phyloP scores from a whole-genome alignment of 1,140 invertebrate genomes.

The Drosophila willistoni region DNA sequence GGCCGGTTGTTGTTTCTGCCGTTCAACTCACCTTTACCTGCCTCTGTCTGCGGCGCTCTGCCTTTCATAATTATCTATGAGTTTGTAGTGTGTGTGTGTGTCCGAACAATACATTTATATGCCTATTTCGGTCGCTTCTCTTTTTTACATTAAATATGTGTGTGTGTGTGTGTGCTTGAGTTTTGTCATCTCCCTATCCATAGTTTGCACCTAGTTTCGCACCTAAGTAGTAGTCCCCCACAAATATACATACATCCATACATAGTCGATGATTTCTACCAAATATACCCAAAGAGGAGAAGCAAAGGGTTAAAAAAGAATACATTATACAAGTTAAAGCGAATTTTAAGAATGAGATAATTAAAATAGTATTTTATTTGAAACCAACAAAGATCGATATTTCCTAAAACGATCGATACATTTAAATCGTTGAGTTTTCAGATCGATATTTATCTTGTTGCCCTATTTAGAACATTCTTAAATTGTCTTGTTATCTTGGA shows the following conservation, averaged over 20 bases:
- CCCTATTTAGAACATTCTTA: too few relatives aligned
- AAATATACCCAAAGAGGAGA: neutral
- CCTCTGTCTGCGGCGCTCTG: slow-evolving; percentile 57
- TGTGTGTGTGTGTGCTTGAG: slow-evolving; percentile 24
- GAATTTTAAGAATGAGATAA: neutral
- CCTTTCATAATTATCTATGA: slow-evolving; percentile 74
- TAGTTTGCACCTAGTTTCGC: slow-evolving; percentile 26
- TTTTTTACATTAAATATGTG: slow-evolving; percentile 14
- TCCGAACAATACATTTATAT: slow-evolving; percentile 17
- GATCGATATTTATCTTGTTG: too few relatives aligned
- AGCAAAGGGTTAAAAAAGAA: neutral
- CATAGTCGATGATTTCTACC: neutral
- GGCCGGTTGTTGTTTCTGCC: slow-evolving; percentile 58
- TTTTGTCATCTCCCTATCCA: slow-evolving; percentile 32
- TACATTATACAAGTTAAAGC: neutral
- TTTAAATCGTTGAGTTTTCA: too few relatives aligned
- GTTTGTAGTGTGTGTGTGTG: slow-evolving; percentile 16
- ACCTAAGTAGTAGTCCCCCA: slow-evolving; percentile 17
- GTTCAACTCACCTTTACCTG: slow-evolving; percentile 40
- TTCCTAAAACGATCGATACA: too few relatives aligned
- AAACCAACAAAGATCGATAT: too few relatives aligned
- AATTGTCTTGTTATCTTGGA: too few relatives aligned
- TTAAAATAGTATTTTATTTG: too few relatives aligned
- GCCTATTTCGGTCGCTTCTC: slow-evolving; percentile 62
- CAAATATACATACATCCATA: neutral